Conservation (phyloP, 2,113 vertebrate species). For the Pavo muticus region DNA sequence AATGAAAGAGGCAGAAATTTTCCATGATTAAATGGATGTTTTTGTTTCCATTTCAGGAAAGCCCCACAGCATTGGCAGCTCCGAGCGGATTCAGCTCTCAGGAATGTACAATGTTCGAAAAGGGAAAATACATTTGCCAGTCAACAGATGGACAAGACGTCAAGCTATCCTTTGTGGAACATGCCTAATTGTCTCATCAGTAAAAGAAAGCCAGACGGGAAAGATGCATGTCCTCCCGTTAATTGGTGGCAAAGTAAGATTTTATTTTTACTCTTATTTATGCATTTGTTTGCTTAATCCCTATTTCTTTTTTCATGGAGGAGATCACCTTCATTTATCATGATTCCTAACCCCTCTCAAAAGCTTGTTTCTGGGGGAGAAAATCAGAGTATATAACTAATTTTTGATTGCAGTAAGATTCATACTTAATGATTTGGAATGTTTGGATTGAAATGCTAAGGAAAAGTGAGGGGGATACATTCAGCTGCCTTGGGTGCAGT, state of each 20-base stretch:
- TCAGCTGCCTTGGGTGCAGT: not conserved
- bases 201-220: constrained; percentile 94
- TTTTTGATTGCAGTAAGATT: not conserved
- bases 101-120: constrained; percentile 96
- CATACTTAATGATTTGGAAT: not conserved
- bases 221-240: constrained; percentile 99
- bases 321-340: not conserved
- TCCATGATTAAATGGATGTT: constrained; percentile 54
- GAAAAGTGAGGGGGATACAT: not conserved
- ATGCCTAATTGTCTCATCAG: constrained; percentile 96
- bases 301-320: not conserved
- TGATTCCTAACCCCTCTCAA: not conserved
- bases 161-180: constrained; percentile 98
- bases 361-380: not conserved
- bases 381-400: not conserved
- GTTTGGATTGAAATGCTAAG: not conserved
- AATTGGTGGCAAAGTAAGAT: constrained; percentile 95
- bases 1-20: constrained; percentile 8
- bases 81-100: constrained; percentile 94
- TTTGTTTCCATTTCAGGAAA: constrained; percentile 87
- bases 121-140: constrained; percentile 97
- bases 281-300: not conserved
- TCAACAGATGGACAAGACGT: constrained; percentile 95
- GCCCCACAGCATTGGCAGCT: constrained; percentile 89
- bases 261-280: not conserved